These are phyloP conservation scores for Cryptosula pallasiana DNA, from an alignment of 2,888 invertebrate genomes.

Conservation along the genomic window DNA sequence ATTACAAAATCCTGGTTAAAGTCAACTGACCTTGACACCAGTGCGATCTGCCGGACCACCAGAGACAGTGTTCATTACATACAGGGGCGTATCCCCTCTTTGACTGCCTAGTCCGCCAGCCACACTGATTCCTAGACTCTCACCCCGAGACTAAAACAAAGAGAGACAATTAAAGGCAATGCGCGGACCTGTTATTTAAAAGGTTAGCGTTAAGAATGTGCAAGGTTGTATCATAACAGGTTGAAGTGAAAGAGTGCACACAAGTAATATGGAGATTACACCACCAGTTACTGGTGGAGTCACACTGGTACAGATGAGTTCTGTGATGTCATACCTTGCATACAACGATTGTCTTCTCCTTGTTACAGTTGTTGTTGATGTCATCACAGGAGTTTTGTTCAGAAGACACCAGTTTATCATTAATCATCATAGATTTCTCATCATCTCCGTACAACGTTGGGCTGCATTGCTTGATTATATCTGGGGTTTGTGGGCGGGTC, in stretches of 20 bases:
- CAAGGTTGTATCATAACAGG: background rate
- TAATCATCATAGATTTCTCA: background rate
- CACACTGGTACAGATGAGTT: background rate
- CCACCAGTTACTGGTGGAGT: background rate
- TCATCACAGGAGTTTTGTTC: background rate
- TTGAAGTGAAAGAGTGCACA: background rate
- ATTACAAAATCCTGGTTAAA: too few relatives aligned
- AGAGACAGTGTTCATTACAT: constrained; percentile 51
- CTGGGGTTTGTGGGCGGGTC: constrained; percentile 48
- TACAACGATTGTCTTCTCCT: constrained; percentile 6
- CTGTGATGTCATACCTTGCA: background rate
- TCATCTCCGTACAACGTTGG: background rate
- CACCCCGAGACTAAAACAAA: constrained; percentile 44
- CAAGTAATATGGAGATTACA: background rate
- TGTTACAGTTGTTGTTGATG: background rate
- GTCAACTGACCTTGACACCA: constrained; percentile 5
- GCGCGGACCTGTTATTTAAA: too few relatives aligned
- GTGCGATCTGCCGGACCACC: background rate
- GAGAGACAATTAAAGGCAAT: too few relatives aligned
- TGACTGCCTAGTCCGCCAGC: constrained; percentile 55
- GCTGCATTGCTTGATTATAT: constrained; percentile 37
- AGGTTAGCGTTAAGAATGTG: too few relatives aligned
- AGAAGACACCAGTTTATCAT: background rate
- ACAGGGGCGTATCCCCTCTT: constrained; percentile 56
- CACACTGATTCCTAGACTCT: constrained; percentile 55